phyloP scores from a whole-genome alignment of 2,888 invertebrate species.

The Aphidoletes aphidimyza region DNA sequence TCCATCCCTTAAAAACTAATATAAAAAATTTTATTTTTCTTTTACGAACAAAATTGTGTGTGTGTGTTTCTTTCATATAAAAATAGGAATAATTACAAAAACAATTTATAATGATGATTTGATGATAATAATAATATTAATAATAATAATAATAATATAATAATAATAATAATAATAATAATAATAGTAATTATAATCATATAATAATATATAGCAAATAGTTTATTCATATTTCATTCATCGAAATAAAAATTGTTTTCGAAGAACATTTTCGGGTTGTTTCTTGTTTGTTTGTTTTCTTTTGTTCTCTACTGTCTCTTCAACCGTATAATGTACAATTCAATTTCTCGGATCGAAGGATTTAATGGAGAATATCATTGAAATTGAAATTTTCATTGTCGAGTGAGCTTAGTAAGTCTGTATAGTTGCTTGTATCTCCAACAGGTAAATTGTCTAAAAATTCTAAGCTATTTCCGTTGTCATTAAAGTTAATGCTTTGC shows the following conservation, averaged over 20 bases:
- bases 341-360: not conserved
- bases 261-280: no score
- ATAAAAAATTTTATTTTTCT: conserved; percentile 1
- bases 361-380: conserved; percentile 71
- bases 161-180: not conserved
- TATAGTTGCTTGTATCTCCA: conserved; percentile 77
- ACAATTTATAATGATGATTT: not conserved
- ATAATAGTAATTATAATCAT: conserved; percentile 8
- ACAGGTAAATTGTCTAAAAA: conserved; percentile 72
- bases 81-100: conserved; percentile 13
- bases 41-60: conserved; percentile 51
- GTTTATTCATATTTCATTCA: not conserved
- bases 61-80: conserved; percentile 4
- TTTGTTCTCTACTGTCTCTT: not conserved
- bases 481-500: conserved; percentile 64
- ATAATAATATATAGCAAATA: not conserved
- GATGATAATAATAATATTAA: conserved; percentile 12
- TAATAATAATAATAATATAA: not conserved
- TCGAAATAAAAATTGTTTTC: not conserved
- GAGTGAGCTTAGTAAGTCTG: conserved; percentile 84
- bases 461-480: conserved; percentile 75
- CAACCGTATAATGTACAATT: not conserved
- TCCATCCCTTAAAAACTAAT: conserved; percentile 26
- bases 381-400: conserved; percentile 80
- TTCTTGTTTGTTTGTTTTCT: not conserved